A percentile compares a stretch with the other conserved stretches of the same genome.
phyloP scores from a whole-genome alignment of 2,113 vertebrate genomes.

The Piaya cayana region DNA sequence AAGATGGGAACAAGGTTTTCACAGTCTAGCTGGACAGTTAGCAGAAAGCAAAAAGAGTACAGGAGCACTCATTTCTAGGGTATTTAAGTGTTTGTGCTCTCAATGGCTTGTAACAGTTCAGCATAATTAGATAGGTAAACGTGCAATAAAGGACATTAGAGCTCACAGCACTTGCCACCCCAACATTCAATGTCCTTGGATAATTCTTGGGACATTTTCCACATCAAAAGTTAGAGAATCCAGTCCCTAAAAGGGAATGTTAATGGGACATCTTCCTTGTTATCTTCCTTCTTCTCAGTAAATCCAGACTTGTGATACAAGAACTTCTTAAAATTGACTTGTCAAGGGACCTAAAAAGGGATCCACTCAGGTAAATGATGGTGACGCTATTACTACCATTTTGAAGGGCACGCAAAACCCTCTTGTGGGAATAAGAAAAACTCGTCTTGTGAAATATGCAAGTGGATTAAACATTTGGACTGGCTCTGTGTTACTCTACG shows the following conservation, averaged over 20 bases:
- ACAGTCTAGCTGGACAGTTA: not conserved
- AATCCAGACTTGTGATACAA: not conserved
- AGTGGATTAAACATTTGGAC: slow-evolving; percentile 57
- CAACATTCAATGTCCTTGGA: not conserved
- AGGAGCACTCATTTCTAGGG: not conserved
- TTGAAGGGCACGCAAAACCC: slow-evolving; percentile 18
- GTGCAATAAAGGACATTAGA: slow-evolving; percentile 1
- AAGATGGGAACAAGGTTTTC: not conserved
- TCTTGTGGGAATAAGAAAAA: not conserved
- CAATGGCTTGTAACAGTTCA: not conserved
- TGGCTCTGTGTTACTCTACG: not conserved
- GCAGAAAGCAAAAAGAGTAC: not conserved
- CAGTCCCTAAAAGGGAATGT: not conserved
- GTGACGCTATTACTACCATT: not conserved
- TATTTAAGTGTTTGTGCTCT: not conserved
- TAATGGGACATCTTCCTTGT: not conserved
- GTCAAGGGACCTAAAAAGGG: not conserved
- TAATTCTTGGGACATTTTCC: not conserved
- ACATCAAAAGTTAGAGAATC: not conserved
- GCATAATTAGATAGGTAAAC: not conserved
- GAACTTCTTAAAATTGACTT: not conserved
- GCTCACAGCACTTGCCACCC: not conserved
- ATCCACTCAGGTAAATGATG: slow-evolving; percentile 9
- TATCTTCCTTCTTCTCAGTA: not conserved
- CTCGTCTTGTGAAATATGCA: slow-evolving; percentile 42